A percentile compares a stretch with the other conserved stretches of the same genome.
Conservation (phyloP, 2,888 invertebrate species). For the Prenolepis imparis region DNA sequence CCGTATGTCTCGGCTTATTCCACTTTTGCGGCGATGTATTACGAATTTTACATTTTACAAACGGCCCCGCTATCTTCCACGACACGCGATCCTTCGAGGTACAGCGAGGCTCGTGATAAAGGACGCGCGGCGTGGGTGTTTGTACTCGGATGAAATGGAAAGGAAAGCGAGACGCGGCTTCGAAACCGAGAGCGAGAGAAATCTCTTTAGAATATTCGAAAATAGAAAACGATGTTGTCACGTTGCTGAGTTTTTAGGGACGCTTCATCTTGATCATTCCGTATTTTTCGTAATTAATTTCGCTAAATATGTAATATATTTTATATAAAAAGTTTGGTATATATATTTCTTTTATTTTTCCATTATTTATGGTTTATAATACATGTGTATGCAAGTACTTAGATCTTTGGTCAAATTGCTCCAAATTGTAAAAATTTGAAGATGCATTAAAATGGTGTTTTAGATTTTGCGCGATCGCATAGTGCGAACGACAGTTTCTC, state of each 20-base stretch:
- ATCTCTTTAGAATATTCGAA: constrained; percentile 35
- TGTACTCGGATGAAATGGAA: constrained; percentile 45
- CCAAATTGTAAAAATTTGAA: constrained; percentile 10
- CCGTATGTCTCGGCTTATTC: constrained; percentile 83
- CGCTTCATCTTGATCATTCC: neutral
- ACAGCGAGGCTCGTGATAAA: constrained; percentile 78
- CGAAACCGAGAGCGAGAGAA: constrained; percentile 36
- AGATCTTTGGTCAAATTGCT: neutral
- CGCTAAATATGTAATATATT: neutral
- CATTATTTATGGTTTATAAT: neutral
- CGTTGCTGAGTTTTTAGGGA: neutral
- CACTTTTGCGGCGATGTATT: constrained; percentile 85
- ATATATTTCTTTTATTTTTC: neutral
- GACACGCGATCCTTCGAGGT: constrained; percentile 83
- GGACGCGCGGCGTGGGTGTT: constrained; percentile 62
- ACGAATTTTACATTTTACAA: constrained; percentile 85
- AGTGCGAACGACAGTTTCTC: constrained; percentile 54
- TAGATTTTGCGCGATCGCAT: constrained; percentile 58
- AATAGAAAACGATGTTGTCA: constrained; percentile 34
- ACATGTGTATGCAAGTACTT: neutral
- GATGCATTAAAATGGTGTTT: constrained; percentile 23
- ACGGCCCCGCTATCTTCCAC: constrained; percentile 82
- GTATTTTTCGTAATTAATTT: neutral
- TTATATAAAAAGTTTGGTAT: neutral
- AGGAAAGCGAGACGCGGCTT: constrained; percentile 45